phyloP scores from a whole-genome alignment of 2,797 vertebrate genomes.

The Sebastes diploproa region DNA sequence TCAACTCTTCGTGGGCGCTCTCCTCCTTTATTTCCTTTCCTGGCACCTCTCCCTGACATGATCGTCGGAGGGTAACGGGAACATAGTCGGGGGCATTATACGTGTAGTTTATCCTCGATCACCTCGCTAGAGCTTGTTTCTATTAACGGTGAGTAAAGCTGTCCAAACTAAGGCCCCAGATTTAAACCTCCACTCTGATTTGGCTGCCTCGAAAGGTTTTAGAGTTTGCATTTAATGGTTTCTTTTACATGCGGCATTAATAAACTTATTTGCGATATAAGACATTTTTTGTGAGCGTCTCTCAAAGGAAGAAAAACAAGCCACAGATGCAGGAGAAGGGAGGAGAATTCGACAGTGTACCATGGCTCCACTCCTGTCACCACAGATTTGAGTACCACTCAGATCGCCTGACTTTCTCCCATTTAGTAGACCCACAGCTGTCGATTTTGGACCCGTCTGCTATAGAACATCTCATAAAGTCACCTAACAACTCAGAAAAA shows the following conservation, averaged over 20 bases:
- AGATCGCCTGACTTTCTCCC: background rate
- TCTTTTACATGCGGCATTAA: background rate
- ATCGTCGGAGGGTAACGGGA: background rate
- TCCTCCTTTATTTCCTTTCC: constrained; percentile 17
- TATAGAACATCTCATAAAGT: constrained; percentile 49
- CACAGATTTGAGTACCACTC: background rate
- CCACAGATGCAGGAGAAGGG: background rate
- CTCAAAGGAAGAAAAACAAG: background rate
- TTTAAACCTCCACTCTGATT: background rate
- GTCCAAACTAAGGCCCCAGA: background rate
- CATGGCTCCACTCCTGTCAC: background rate
- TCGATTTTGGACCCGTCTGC: constrained; percentile 28
- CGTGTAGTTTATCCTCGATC: background rate
- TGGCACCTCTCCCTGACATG: background rate
- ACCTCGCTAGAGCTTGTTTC: background rate
- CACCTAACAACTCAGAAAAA: constrained; percentile 29
- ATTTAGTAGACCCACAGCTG: constrained; percentile 31
- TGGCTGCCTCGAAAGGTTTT: background rate
- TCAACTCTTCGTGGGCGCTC: background rate
- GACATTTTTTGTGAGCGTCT: background rate
- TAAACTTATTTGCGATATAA: background rate
- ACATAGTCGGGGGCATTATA: background rate
- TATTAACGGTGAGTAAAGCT: background rate
- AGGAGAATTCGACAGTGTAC: background rate
- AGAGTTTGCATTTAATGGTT: background rate